phyloP scores from a whole-genome alignment of 2,113 vertebrate species.

The Anhinga anhinga region DNA sequence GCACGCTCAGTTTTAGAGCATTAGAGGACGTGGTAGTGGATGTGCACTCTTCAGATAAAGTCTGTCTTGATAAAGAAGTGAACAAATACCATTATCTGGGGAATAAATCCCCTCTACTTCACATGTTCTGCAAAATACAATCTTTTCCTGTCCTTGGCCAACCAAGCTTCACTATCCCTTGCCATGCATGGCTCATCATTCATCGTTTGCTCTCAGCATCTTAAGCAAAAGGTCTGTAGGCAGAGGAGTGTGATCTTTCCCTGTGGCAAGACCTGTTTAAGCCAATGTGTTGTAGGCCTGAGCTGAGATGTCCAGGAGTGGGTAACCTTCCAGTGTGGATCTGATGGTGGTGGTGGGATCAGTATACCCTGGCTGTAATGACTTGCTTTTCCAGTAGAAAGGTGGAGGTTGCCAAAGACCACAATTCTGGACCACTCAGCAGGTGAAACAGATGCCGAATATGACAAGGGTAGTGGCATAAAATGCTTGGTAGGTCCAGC shows the following conservation, averaged over 20 bases:
- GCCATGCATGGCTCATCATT: background rate
- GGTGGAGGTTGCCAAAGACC: background rate
- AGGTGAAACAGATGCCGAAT: background rate
- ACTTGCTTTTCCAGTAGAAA: background rate
- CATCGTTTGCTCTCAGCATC: background rate
- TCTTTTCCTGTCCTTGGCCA: background rate
- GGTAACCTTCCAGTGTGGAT: background rate
- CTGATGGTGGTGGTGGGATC: background rate
- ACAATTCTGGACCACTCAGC: background rate
- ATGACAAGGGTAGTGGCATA: background rate
- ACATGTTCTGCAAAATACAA: background rate
- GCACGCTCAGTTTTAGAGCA: background rate
- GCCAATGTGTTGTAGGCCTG: background rate
- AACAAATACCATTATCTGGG: background rate
- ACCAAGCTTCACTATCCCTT: background rate
- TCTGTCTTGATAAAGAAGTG: background rate
- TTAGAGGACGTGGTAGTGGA: background rate
- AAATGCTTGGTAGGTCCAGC: background rate
- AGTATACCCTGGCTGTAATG: background rate
- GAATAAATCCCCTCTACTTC: background rate
- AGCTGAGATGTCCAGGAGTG: background rate
- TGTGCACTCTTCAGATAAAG: background rate
- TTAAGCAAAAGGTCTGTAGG: background rate
- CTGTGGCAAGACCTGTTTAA: background rate
- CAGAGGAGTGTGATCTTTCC: background rate